phyloP scores from a whole-genome alignment of 2,888 invertebrate genomes.

The Rhyacophila evoluta region DNA sequence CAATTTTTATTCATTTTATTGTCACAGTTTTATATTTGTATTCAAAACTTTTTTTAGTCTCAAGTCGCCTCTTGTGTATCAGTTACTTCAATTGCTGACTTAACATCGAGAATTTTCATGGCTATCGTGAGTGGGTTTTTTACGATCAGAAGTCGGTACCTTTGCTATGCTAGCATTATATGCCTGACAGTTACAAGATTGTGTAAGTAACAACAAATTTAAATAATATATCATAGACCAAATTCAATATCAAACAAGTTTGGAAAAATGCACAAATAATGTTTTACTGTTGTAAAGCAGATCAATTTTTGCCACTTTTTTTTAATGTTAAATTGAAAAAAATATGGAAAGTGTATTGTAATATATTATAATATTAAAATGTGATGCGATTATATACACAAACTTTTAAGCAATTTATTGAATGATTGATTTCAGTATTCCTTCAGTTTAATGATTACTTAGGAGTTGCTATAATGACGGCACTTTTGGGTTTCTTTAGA shows the following conservation, averaged over 20 bases:
- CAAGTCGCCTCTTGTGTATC: conserved; percentile 74
- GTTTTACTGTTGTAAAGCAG: too few species aligned
- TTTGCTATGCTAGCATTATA: conserved; percentile 71
- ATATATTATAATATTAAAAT: too few species aligned
- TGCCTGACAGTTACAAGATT: not conserved
- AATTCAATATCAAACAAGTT: too few species aligned
- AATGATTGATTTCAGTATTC: conserved; percentile 69
- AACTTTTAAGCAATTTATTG: too few species aligned
- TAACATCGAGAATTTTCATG: conserved; percentile 71
- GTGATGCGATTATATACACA: too few species aligned
- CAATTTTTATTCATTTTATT: too few species aligned
- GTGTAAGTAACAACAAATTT: not conserved
- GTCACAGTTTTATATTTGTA: too few species aligned
- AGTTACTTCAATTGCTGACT: conserved; percentile 73
- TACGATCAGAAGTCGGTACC: conserved; percentile 70
- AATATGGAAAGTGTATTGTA: too few species aligned
- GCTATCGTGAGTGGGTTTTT: conserved; percentile 71
- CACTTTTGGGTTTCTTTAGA: not conserved
- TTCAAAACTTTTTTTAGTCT: conserved; percentile 60
- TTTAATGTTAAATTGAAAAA: too few species aligned
- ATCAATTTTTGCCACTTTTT: too few species aligned
- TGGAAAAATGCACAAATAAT: too few species aligned
- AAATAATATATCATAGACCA: too few species aligned
- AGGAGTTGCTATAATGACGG: conserved; percentile 64
- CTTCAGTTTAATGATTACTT: conserved; percentile 64